phyloP scores from a whole-genome alignment of 2,113 vertebrate genomes.

The Neolamprologus brichardi region DNA sequence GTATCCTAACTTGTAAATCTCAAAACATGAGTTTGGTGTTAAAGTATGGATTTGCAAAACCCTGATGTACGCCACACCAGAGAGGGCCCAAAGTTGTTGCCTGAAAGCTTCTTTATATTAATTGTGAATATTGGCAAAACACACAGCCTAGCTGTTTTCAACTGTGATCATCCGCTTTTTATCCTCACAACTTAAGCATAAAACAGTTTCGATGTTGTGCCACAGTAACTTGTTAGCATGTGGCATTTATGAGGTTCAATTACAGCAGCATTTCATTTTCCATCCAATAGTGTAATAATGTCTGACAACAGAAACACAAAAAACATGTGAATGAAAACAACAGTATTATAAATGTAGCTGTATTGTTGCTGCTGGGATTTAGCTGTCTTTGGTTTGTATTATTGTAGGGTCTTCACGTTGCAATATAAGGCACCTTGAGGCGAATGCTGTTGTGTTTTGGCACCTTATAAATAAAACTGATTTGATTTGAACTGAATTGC shows the following conservation, averaged over 20 bases:
- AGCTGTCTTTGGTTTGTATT: not conserved
- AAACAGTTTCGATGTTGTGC: not conserved
- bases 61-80: not conserved
- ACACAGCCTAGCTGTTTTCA: not conserved
- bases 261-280: not conserved
- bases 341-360: not conserved
- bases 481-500: not conserved
- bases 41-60: not conserved
- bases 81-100: not conserved
- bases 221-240: not conserved
- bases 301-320: not conserved
- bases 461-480: not conserved
- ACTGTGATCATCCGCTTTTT: not conserved
- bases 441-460: not conserved
- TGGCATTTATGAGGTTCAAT: not conserved
- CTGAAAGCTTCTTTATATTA: not conserved
- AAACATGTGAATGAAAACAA: not conserved
- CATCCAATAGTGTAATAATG: not conserved
- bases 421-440: not conserved
- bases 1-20: not conserved
- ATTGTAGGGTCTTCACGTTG: not conserved
- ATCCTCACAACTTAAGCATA: not conserved
- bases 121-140: not conserved
- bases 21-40: not conserved
- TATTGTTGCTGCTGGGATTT: not conserved